Evolutionary conservation across 1,140 invertebrate genomes (phyloP), one percentile per base, ranked within the genome.

Genomic region (Zaprionus gabonicus): DNA sequence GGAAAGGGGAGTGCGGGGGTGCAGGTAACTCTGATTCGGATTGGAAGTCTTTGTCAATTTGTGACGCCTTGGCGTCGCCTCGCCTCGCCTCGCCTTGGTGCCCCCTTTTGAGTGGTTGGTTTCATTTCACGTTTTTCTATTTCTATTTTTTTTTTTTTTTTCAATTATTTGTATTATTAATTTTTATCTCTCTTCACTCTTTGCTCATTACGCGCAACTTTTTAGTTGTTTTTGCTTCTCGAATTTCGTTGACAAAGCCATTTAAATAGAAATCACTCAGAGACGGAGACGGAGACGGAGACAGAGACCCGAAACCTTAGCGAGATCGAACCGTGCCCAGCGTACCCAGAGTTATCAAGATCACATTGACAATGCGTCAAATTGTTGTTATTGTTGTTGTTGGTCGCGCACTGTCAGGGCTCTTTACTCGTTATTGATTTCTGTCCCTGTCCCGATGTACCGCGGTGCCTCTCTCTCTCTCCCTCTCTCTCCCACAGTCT

Each of bases 111-210:
- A 81, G 85, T 88, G 85, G 81, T 81, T 74, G 64, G 71, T 84
- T 85, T 88, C 84, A 78, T 78, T 85, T 81, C 73, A 66, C 66
- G 72, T 76, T 64, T 60, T 65, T 84, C 60, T 82, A 28, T 71
- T 68, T 81, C 59, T 56, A 31, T 25, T 58, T 9, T 25, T 13
- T 36, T 41, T 36, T 23, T 49, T 34, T 65, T 49, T 69, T 72
- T 60, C 83, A 88, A 84, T 88, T 87, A 87, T 87, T 90, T 90
- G 78, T 88, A 81, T 87, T 86, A 86, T 86, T 87, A 87, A 87
- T 87, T 88, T 87, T 88, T 88, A 90, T 87, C 84, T 87, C 84
- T 88, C 84, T 88, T 87, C 84, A 87, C 84, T 88, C 84, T 90
- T 90, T 84, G 85, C 85, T 88, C 84, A 88, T 88, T 88, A 88